Percentiles rank a stretch among this genome's conserved stretches.
Evolutionary conservation across 1,140 invertebrate genomes (phyloP).

Genomic region (Heterodera schachtii): DNA sequence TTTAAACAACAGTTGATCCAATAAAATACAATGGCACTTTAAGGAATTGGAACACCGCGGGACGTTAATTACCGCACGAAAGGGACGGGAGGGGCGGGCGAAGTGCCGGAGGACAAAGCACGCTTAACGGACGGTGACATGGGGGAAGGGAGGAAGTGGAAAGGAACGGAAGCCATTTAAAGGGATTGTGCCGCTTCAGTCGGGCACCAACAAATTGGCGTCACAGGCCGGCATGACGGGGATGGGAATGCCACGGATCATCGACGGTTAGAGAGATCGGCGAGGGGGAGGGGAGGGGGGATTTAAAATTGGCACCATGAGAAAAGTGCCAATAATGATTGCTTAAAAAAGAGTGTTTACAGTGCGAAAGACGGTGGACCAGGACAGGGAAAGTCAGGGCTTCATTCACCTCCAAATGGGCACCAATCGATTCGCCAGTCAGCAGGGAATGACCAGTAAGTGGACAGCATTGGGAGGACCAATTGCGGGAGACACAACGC

Average conservation of each 20-base stretch:
- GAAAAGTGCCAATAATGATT: background rate
- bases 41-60: constrained; percentile 42
- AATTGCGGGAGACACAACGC: background rate
- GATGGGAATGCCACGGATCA: constrained; percentile 65
- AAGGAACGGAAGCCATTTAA: background rate
- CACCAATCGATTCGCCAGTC: constrained; percentile 64
- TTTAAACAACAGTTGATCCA: too few species aligned
- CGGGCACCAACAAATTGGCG: constrained; percentile 63
- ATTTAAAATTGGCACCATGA: too few species aligned
- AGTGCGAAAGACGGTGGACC: constrained; percentile 63
- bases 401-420: constrained; percentile 65
- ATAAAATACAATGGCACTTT: background rate
- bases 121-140: constrained; percentile 59
- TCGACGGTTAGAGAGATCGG: constrained; percentile 55
- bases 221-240: constrained; percentile 64
- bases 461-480: background rate
- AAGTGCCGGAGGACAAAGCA: constrained; percentile 65
- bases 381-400: constrained; percentile 64
- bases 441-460: constrained; percentile 61
- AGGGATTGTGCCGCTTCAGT: constrained; percentile 64
- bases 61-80: constrained; percentile 65
- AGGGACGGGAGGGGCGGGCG: constrained; percentile 63
- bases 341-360: constrained; percentile 12
- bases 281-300: background rate
- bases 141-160: background rate